Evolutionary conservation across 2,888 invertebrate genomes (phyloP).

Genomic region (Calephelis perditalis): DNA sequence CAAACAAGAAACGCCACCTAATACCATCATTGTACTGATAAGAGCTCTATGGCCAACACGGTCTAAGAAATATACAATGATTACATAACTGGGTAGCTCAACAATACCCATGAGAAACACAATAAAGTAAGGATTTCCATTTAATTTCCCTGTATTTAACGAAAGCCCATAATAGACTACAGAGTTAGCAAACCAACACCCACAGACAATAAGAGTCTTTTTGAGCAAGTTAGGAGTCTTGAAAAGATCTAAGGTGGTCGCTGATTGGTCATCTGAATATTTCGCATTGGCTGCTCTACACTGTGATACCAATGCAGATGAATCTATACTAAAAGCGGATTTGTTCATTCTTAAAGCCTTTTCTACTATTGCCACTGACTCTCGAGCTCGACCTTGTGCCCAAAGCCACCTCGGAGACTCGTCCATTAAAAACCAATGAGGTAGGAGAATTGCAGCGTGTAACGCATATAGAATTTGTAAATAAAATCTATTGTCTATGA

Average conservation of each 20-base stretch:
- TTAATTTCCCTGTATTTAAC: constrained; percentile 86
- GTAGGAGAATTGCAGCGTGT: constrained; percentile 84
- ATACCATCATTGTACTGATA: constrained; percentile 86
- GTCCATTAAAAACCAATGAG: constrained; percentile 91
- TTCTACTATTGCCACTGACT: constrained; percentile 85
- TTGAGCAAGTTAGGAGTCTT: constrained; percentile 86
- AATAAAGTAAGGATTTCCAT: constrained; percentile 89
- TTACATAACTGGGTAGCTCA: constrained; percentile 87
- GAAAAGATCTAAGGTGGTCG: constrained; percentile 85
- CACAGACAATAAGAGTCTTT: constrained; percentile 88
- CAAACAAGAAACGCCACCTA: constrained; percentile 88
- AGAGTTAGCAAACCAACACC: constrained; percentile 92
- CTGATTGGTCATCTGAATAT: constrained; percentile 66
- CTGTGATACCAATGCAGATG: constrained; percentile 80
- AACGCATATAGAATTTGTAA: constrained; percentile 88
- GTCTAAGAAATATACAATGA: constrained; percentile 87
- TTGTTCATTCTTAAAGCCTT: constrained; percentile 86
- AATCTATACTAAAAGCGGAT: constrained; percentile 79
- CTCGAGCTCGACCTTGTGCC: constrained; percentile 86
- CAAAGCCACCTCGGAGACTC: constrained; percentile 94
- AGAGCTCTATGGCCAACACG: constrained; percentile 86
- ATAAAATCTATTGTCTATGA: constrained; percentile 84
- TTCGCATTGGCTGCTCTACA: constrained; percentile 73
- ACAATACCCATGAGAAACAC: constrained; percentile 88
- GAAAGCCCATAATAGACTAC: constrained; percentile 92